A percentile compares a stretch with the other conserved stretches of the same genome.
phyloP scores from a whole-genome alignment of 2,113 vertebrate genomes.

The Smithornis capensis region DNA sequence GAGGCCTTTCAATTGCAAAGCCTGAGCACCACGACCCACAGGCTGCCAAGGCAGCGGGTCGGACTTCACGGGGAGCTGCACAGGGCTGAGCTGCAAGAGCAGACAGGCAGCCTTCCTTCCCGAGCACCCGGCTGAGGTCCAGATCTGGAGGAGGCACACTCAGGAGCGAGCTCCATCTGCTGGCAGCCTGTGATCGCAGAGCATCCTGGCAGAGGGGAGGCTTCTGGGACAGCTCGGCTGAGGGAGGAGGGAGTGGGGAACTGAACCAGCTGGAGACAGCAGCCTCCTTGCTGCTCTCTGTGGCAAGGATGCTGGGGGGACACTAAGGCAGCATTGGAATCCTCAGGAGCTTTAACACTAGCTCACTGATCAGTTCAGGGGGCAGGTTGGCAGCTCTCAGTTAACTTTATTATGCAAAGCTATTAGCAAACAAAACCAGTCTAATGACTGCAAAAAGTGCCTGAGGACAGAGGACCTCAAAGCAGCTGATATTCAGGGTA shows the following conservation, averaged over 20 bases:
- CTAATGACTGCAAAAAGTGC: not conserved
- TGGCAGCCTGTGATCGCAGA: not conserved
- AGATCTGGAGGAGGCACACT: not conserved
- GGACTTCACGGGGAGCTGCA: not conserved
- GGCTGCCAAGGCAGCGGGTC: not conserved
- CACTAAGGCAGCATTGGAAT: not conserved
- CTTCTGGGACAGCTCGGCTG: not conserved
- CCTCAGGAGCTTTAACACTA: not conserved
- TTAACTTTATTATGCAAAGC: not conserved
- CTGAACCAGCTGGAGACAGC: not conserved
- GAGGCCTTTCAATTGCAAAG: not conserved
- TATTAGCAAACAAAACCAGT: not conserved
- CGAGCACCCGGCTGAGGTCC: not conserved
- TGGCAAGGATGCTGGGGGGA: not conserved
- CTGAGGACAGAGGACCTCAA: not conserved
- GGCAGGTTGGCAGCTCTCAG: not conserved
- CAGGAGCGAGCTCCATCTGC: constrained; percentile 42
- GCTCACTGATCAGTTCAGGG: not conserved
- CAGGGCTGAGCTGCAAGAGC: not conserved
- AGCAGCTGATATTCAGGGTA: not conserved
- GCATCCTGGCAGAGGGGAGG: not conserved
- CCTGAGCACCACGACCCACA: not conserved
- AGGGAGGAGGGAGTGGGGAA: not conserved
- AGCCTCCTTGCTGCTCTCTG: not conserved
- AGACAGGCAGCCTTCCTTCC: not conserved